A percentile compares a stretch with the other conserved stretches of the same genome.
These are phyloP conservation scores for Acanthisitta chloris DNA, from an alignment of 2,113 vertebrate genomes.

Conservation along the genomic window DNA sequence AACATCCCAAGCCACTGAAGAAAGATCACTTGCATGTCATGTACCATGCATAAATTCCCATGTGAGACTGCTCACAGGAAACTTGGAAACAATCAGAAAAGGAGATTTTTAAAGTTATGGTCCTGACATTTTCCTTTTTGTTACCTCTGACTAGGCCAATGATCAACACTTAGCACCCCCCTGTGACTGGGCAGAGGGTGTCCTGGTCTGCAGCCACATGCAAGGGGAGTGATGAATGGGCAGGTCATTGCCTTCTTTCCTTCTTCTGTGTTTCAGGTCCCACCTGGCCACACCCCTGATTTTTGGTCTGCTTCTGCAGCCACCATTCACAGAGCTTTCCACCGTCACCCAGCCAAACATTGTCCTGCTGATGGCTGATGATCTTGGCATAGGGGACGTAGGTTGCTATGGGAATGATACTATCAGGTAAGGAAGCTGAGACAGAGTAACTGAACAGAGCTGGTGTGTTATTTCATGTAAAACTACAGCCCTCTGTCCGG, in stretches of 20 bases:
- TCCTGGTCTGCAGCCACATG: not conserved
- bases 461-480: not conserved
- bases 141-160: not conserved
- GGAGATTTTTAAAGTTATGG: not conserved
- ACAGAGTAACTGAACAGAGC: no score
- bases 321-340: not conserved
- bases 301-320: not conserved
- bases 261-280: constrained; percentile 51
- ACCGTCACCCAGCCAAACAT: constrained; percentile 77
- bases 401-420: constrained; percentile 90
- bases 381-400: constrained; percentile 90
- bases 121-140: not conserved
- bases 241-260: not conserved
- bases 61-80: not conserved
- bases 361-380: constrained; percentile 87
- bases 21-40: not conserved
- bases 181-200: not conserved
- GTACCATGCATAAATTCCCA: not conserved
- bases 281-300: not conserved
- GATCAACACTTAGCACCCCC: not conserved
- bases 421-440: constrained; percentile 73
- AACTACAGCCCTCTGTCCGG: not conserved
- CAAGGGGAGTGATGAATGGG: not conserved
- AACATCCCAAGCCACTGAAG: not conserved
- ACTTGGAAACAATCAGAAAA: not conserved